A percentile compares a stretch with the other conserved stretches of the same genome.
Conservation (phyloP, 2,113 vertebrate genomes). For the Hippopotamus amphibius region DNA sequence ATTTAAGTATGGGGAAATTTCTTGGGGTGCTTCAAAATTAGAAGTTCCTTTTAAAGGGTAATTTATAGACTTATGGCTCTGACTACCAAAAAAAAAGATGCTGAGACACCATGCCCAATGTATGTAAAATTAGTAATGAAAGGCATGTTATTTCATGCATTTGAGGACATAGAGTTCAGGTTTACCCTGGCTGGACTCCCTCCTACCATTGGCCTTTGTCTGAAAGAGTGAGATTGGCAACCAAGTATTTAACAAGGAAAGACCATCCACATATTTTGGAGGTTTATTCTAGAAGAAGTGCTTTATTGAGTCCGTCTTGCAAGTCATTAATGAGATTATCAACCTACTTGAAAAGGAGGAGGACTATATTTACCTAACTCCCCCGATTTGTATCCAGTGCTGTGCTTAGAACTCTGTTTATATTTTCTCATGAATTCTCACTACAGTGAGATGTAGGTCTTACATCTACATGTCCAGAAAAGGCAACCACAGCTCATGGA, state of each 20-base stretch:
- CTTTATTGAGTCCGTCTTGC: background rate
- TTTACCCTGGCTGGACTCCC: background rate
- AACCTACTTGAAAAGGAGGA: background rate
- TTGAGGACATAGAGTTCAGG: background rate
- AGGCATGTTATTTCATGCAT: background rate
- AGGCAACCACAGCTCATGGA: background rate
- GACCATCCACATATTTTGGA: background rate
- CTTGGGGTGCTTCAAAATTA: background rate
- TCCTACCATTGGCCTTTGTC: background rate
- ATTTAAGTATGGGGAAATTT: background rate
- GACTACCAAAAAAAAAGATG: background rate
- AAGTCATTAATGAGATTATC: background rate
- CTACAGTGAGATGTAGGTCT: background rate
- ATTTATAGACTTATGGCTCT: background rate
- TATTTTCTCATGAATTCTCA: background rate
- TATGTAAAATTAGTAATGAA: background rate
- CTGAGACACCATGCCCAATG: background rate
- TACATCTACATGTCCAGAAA: background rate
- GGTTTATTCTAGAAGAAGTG: constrained; percentile 57
- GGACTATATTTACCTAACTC: background rate
- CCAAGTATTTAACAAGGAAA: background rate
- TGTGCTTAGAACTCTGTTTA: background rate
- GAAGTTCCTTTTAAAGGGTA: background rate
- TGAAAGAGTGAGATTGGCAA: constrained; percentile 25
- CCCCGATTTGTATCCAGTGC: background rate